These are phyloP conservation scores for Drosophila ficusphila DNA, from an alignment of 1,140 invertebrate species.

Conservation along the genomic window DNA sequence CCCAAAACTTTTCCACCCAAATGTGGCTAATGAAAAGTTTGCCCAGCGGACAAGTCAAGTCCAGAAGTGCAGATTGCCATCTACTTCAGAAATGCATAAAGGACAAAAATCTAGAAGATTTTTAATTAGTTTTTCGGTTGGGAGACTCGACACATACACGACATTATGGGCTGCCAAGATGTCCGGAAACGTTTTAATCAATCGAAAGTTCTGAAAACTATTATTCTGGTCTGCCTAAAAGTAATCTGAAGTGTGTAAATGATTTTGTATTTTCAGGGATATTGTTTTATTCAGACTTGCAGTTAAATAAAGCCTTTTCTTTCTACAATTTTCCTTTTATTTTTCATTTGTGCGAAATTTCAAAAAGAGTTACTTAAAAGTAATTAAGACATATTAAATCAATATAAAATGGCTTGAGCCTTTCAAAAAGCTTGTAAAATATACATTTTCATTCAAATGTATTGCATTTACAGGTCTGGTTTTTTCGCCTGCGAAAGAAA, in stretches of 20 bases:
- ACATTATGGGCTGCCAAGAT: conserved; percentile 2
- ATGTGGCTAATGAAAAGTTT: conserved; percentile 70
- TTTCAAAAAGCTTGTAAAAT: too few species aligned
- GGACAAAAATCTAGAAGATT: conserved; percentile 41
- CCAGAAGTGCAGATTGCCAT: conserved; percentile 27
- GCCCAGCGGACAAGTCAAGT: conserved; percentile 24
- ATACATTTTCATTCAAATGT: too few species aligned
- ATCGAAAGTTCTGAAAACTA: conserved; percentile 3
- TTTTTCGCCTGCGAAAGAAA: too few species aligned
- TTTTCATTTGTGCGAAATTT: not conserved
- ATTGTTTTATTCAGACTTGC: not conserved
- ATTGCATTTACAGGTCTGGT: too few species aligned
- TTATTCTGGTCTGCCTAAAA: not conserved
- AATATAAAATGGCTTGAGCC: too few species aligned
- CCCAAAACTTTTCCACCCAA: conserved; percentile 43
- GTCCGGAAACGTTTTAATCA: conserved; percentile 4
- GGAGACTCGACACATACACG: not conserved
- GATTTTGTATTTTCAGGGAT: not conserved
- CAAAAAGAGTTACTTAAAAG: too few species aligned
- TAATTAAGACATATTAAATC: too few species aligned
- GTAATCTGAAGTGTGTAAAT: too few species aligned
- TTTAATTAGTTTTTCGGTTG: conserved; percentile 50
- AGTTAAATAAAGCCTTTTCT: too few species aligned
- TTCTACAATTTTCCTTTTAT: too few species aligned
- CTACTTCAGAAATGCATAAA: conserved; percentile 40